Conservation (phyloP, 1,140 invertebrate genomes). For the Pteromalus puparum region DNA sequence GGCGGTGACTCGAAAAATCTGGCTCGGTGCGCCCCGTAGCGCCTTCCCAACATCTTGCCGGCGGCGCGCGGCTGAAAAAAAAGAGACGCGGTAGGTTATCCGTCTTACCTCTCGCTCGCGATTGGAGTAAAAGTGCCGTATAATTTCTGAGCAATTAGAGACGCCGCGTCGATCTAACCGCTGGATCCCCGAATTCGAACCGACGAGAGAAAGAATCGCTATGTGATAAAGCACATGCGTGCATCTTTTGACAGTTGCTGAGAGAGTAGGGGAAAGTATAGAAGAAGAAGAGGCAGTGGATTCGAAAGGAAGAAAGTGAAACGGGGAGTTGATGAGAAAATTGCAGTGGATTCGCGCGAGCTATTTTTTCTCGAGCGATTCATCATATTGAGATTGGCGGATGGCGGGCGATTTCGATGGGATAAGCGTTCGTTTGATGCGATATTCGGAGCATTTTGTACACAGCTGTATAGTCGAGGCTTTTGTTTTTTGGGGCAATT, state of each 20-base stretch:
- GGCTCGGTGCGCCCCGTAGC: slow-evolving; percentile 6
- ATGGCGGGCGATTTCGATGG: slow-evolving; percentile 4
- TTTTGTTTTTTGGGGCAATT: not conserved
- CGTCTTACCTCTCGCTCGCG: slow-evolving; percentile 3
- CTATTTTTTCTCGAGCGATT: slow-evolving; percentile 35
- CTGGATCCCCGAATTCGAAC: not conserved
- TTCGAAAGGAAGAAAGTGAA: slow-evolving; percentile 10
- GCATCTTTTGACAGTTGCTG: slow-evolving; percentile 69
- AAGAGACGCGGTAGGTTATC: not conserved
- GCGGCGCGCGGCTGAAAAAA: not conserved
- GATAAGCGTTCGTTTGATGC: slow-evolving; percentile 10
- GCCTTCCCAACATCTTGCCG: slow-evolving; percentile 38
- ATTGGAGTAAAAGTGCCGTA: slow-evolving; percentile 59
- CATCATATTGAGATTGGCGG: slow-evolving; percentile 36
- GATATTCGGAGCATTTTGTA: not conserved
- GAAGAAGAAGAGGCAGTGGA: not conserved
- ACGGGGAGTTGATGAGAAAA: slow-evolving; percentile 64
- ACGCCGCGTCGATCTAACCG: not conserved
- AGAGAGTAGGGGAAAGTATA: not conserved
- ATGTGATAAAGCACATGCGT: slow-evolving; percentile 20
- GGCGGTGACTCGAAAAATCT: slow-evolving; percentile 41
- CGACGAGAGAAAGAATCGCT: not conserved
- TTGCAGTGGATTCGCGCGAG: slow-evolving; percentile 55
- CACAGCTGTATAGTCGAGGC: not conserved
- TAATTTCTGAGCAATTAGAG: slow-evolving; percentile 69